Percentiles rank a stretch among this genome's conserved stretches.
phyloP scores from a whole-genome alignment of 53 echinoderm and acorn worm genomes.

The Zoroaster sp. region DNA sequence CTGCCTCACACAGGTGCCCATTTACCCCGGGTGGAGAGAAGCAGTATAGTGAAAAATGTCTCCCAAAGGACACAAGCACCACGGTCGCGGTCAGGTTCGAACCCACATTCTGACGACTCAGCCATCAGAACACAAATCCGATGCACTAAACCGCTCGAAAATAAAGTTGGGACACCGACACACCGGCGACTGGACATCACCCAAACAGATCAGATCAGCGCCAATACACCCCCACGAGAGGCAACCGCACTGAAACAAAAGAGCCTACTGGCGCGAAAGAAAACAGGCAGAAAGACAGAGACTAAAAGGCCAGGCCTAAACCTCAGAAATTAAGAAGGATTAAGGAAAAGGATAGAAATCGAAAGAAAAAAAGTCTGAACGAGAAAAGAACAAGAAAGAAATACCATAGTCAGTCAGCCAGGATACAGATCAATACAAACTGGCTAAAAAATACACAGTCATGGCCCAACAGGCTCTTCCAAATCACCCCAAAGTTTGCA shows the following conservation, averaged over 20 bases:
- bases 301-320: neutral
- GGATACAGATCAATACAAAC: neutral
- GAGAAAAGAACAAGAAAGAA: neutral
- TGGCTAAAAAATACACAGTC: neutral
- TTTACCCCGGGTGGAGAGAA: no score
- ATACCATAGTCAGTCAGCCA: neutral
- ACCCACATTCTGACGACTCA: no score
- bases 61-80: no score
- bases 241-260: neutral
- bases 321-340: conserved; percentile 9
- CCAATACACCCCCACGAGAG: neutral
- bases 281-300: conserved; percentile 9
- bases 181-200: no score
- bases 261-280: conserved; percentile 10
- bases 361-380: neutral
- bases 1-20: no score
- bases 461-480: neutral
- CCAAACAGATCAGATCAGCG: neutral
- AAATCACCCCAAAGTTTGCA: neutral
- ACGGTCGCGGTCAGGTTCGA: no score
- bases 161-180: neutral
- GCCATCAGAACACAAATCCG: no score
- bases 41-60: no score
- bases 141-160: neutral
- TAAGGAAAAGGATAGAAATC: neutral